phyloP scores from a whole-genome alignment of 2,797 vertebrate species.

The Apogon talboti region DNA sequence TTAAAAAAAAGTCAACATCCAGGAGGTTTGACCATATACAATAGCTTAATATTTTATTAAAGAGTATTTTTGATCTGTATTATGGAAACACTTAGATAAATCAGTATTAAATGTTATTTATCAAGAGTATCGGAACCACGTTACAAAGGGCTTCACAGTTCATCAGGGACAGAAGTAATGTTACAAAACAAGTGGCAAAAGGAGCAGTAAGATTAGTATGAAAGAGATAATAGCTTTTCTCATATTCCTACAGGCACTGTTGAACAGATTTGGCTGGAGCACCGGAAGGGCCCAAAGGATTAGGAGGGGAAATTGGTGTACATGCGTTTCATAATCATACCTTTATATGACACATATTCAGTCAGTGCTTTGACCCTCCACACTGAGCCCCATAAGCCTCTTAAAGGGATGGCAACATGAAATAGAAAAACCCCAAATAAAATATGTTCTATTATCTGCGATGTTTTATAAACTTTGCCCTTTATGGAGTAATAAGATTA shows the following conservation, averaged over 20 bases:
- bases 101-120: conserved; percentile 33
- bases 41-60: conserved; percentile 28
- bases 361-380: conserved; percentile 32
- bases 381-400: conserved; percentile 62
- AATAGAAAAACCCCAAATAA: conserved; percentile 42
- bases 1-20: conserved; percentile 25
- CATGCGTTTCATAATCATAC: conserved; percentile 69
- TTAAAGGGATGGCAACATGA: conserved; percentile 65
- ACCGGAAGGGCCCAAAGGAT: conserved; percentile 56
- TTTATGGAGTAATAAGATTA: conserved; percentile 1
- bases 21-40: conserved; percentile 25
- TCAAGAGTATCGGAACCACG: conserved; percentile 36
- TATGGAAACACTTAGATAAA: conserved; percentile 22
- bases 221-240: conserved; percentile 45
- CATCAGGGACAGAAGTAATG: conserved; percentile 29
- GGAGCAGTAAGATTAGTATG: conserved; percentile 42
- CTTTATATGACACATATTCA: conserved; percentile 53
- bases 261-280: conserved; percentile 68
- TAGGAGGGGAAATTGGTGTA: conserved; percentile 49
- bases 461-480: conserved; percentile 30
- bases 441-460: conserved; percentile 28
- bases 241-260: conserved; percentile 71
- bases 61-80: conserved; percentile 23
- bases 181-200: conserved; percentile 56
- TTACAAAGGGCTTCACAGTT: conserved; percentile 34